These are phyloP conservation scores for Scopus umbretta DNA, from an alignment of 2,113 vertebrate genomes.

Conservation along the genomic window DNA sequence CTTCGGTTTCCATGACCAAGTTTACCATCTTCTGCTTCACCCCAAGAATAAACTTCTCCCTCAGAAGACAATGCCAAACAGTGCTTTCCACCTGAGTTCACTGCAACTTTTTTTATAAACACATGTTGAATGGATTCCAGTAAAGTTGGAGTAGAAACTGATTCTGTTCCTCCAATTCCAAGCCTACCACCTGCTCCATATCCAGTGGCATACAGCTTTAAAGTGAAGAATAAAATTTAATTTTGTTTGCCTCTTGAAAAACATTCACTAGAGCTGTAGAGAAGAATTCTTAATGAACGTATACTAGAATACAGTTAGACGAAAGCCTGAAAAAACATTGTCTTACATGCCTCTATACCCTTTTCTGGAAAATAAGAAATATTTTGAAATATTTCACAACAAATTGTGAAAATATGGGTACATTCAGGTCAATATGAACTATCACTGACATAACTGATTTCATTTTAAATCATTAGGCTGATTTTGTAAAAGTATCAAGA, in stretches of 20 bases:
- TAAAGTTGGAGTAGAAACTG: conserved; percentile 93
- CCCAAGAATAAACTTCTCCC: conserved; percentile 98
- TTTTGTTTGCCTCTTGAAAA: not conserved
- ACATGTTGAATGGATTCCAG: conserved; percentile 98
- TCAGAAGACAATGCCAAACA: conserved; percentile 95
- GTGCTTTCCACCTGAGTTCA: conserved; percentile 98
- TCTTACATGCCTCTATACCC: not conserved
- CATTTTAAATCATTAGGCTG: not conserved
- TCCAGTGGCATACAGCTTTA: conserved; percentile 93
- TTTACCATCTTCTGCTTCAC: conserved; percentile 97
- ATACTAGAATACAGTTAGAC: not conserved
- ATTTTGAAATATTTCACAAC: not conserved
- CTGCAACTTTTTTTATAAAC: conserved; percentile 95
- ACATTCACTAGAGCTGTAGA: not conserved
- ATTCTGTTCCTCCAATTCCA: conserved; percentile 96
- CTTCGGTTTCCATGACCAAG: conserved; percentile 96
- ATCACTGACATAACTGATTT: not conserved
- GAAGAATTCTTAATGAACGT: not conserved
- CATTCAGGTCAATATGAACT: not conserved
- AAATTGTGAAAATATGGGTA: not conserved
- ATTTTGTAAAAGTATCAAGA: not conserved
- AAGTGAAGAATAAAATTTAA: not conserved
- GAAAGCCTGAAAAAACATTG: not conserved
- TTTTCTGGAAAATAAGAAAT: not conserved
- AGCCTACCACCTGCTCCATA: conserved; percentile 96